Evolutionary conservation across 1,140 invertebrate species (phyloP), one percentile per base, ranked within the genome.

Genomic region (Scaptomyza hsui): DNA sequence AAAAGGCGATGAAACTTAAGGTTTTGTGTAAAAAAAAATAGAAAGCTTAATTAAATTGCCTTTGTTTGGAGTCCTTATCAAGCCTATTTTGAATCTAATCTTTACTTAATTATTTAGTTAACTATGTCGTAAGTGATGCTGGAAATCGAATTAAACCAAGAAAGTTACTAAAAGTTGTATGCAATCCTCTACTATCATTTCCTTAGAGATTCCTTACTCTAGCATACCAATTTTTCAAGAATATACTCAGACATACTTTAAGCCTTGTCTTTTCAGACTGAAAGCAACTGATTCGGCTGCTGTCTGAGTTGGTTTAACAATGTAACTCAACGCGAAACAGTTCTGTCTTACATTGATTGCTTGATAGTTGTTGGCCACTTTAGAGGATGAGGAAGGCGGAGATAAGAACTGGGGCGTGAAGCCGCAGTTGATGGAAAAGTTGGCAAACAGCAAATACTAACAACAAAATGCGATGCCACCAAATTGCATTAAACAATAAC

Each of bases 401-500:
- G 37, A 3, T n/a, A 26, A 56, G 4, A 56, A 19, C 5, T 19
- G 15, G 18, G 41, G n/a, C 35, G 51, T 12, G 21, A 26, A 42
- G 13, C 37, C 53, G 37, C 37, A 62, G 63, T 56, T 59, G 56
- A 32, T 37, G 21, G 16, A n/a, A 35, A 60, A 67, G 55, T 59
- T 67, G 35, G 21, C 10, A 59, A 75, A 35, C 37, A 44, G 42
- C 45, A 6, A 26, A 26, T 26, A n/a, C n/a, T n/a, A 26, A 26
- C 24, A 62, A 35, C 16, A 35, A 45, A 45, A 29, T 55, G 49
- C n/a, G 44, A 7, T 32, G 18, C 75, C 47, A 37, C 75, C 59
- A 63, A 82, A 79, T 75, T 71, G 56, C 80, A 85, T 83, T 85
- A 85, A 79, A 75, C 51, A 85, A 79, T 80, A 61, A 72, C 44